Percentiles rank a stretch among this genome's conserved stretches.
Evolutionary conservation across 2,888 invertebrate genomes (phyloP).

Genomic region (Drosophila birchii): DNA sequence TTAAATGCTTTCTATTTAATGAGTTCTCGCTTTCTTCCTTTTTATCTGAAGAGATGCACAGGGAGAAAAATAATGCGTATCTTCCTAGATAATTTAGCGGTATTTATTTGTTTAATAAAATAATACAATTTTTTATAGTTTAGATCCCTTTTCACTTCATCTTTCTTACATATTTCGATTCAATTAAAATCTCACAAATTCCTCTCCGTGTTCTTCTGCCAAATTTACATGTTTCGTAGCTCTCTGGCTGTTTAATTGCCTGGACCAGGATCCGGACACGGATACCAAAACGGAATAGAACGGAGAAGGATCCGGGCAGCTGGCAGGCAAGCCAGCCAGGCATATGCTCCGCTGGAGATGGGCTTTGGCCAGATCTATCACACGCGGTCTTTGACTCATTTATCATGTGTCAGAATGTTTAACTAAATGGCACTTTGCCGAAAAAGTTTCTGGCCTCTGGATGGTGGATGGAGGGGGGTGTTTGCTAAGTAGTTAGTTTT

Average conservation of each 20-base stretch:
- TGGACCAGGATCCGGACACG: conserved; percentile 29
- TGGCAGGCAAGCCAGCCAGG: neutral
- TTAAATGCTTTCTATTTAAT: conserved; percentile 81
- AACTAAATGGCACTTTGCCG: conserved; percentile 80
- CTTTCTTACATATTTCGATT: neutral
- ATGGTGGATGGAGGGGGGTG: conserved; percentile 31
- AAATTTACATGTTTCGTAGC: conserved; percentile 69
- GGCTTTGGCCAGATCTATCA: conserved; percentile 45
- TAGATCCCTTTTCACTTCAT: accelerated
- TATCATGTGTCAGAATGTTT: conserved; percentile 81
- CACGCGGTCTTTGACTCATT: conserved; percentile 68
- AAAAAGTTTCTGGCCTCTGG: conserved; percentile 57
- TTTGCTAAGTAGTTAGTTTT: conserved; percentile 81
- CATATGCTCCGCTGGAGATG: conserved; percentile 44
- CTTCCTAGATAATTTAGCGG: neutral
- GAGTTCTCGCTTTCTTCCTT: conserved; percentile 54
- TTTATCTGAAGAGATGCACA: conserved; percentile 21
- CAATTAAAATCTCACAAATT: neutral
- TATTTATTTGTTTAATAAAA: neutral
- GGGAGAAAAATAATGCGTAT: neutral
- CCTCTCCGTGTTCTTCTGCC: neutral
- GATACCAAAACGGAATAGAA: conserved; percentile 9
- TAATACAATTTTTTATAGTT: neutral
- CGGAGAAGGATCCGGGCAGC: conserved; percentile 24
- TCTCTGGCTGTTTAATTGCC: conserved; percentile 72